Base-by-base conservation (phyloP, 35 echinoderm and acorn worm genomes). In the Apostichopus japonicus region DNA sequence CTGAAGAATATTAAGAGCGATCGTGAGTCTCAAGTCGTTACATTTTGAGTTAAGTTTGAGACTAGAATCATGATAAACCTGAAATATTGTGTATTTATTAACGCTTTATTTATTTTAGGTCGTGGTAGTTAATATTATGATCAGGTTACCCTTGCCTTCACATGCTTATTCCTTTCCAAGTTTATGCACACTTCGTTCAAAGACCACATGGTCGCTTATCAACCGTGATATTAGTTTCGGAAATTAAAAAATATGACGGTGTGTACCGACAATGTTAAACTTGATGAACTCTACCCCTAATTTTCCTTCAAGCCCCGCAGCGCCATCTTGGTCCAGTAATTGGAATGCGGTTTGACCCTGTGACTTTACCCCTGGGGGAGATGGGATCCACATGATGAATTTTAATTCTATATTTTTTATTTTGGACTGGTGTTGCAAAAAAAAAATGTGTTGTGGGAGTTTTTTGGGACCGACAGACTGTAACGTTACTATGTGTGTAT, bases 311-410 rank as follows among this genome's bases (percentile, higher is more conserved):
- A 4, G 10, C 71, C 17, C 71, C 21, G 70, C 70, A 73, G 10
- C 16, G 70, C 70, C 70, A 73, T 73, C 16, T 73, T 73, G 70
- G 70, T 73, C 70, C 70, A 73, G 70, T 73, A 73, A 73, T 73
- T 73, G 70, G n/a, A 73, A 73, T 73, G 70, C 70, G 70, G 70
- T 73, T 73, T 73, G 70, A 73, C 16, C 10, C 70, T 17, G 70
- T 73, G 70, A 73, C 70, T 73, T 73, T 73, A 17, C 13, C 70
- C 70, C 70, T 73, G 10, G 70, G 70, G 70, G 70, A 73, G 70
- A 22, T 22, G n/a, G 62, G 70, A 73, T 73, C 19, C 70, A 73
- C 10, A 73, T 73, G 70, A 73, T 23, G 10, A 19, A 73, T 16
- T 16, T 15, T 16, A 19, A 21, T 19, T 75, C 17, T 75, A 24